Conservation (phyloP, 2,888 invertebrate genomes). For the Arctia plantaginis region DNA sequence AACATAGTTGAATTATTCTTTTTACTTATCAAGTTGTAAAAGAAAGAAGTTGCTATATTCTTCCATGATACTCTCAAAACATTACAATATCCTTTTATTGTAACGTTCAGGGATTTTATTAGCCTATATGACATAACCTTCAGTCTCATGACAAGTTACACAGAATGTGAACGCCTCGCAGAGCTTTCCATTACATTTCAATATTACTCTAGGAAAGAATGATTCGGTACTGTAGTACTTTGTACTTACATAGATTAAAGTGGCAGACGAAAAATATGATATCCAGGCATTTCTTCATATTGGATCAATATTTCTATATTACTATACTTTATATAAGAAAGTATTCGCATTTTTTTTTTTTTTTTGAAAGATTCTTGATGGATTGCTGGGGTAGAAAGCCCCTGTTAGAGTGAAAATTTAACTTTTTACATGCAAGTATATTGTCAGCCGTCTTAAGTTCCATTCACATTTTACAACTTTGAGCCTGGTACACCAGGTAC, state of each 20-base stretch:
- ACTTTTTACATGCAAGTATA: neutral
- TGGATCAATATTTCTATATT: neutral
- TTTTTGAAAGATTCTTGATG: too few relatives aligned
- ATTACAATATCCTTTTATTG: slow-evolving; percentile 3
- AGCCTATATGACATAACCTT: slow-evolving; percentile 6
- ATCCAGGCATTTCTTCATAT: neutral
- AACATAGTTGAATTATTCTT: neutral
- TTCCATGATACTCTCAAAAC: neutral
- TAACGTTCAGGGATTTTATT: neutral
- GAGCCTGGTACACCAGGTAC: neutral
- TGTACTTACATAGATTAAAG: slow-evolving; percentile 32
- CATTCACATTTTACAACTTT: neutral
- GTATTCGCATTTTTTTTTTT: too few relatives aligned
- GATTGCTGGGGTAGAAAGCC: neutral
- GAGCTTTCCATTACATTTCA: slow-evolving; percentile 34
- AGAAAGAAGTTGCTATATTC: neutral
- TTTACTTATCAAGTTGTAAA: neutral
- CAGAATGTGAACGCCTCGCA: slow-evolving; percentile 15
- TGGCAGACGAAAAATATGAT: neutral
- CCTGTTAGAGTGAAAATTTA: neutral
- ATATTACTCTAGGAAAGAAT: slow-evolving; percentile 39
- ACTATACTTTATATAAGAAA: neutral
- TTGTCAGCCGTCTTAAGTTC: neutral
- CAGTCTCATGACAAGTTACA: slow-evolving; percentile 7
- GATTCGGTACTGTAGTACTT: slow-evolving; percentile 38